Evolutionary conservation across 2,113 vertebrate species (phyloP).

Genomic region (Bucco capensis): DNA sequence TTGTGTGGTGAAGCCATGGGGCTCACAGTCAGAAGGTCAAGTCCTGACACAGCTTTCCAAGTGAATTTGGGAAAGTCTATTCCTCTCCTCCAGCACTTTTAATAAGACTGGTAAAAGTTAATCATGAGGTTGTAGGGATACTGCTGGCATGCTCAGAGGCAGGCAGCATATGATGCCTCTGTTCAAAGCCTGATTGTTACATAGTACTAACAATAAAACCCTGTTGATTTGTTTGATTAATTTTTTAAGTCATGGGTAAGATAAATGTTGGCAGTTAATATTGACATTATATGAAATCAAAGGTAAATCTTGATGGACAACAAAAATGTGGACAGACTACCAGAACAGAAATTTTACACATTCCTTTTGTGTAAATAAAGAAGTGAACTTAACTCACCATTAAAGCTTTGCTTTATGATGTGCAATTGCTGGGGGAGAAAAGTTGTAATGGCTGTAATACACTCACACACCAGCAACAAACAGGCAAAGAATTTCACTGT

Average conservation of each 20-base stretch:
- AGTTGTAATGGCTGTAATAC: background rate
- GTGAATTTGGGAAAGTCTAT: background rate
- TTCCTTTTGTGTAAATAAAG: background rate
- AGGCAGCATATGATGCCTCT: background rate
- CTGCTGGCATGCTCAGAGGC: background rate
- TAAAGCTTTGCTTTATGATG: background rate
- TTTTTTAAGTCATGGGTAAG: background rate
- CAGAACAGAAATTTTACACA: background rate
- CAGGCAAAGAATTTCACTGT: background rate
- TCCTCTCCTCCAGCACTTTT: background rate
- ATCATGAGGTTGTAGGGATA: background rate
- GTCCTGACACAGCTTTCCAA: conserved; percentile 2
- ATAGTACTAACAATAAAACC: background rate
- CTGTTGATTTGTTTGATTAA: background rate
- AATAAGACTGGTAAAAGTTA: background rate
- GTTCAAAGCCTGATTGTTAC: background rate
- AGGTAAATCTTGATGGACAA: background rate
- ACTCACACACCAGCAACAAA: background rate
- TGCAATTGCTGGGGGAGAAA: background rate
- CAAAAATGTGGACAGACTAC: background rate
- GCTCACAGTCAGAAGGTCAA: conserved; percentile 11
- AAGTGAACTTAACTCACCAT: background rate
- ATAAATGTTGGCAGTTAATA: background rate
- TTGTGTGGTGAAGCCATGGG: background rate
- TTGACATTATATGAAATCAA: background rate